Base-by-base conservation (phyloP, 2,888 invertebrate species). In the Girardia tigrina region DNA sequence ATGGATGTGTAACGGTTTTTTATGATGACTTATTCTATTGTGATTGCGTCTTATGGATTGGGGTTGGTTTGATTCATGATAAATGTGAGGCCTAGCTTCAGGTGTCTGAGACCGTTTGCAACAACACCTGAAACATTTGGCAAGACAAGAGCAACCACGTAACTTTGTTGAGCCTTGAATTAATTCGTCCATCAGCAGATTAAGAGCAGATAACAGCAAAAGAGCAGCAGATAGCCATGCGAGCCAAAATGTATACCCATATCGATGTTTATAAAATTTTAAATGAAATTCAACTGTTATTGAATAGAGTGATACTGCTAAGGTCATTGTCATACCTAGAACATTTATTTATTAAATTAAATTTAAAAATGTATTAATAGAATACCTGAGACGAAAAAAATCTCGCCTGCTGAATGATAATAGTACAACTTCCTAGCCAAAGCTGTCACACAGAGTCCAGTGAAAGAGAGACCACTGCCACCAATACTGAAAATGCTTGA, bases 341-440 rank as follows among this genome's bases (percentile, higher is more conserved):
- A n/a, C n/a, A 56, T 20, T 12, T 36, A 36, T 36, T 12, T 12
- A 36, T 36, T 36, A 36, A 36, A 12, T 36, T 16, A 36, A 36
- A 36, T 12, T 36, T 12, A 36, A 36, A n/a, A n/a, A 36, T 12
- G 16, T 36, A 12, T 36, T 12, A 4, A 56, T 20, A 56, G 2
- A 4, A 56, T 20, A 83, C 83, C 83, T 80, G 82, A 83, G 29
- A 83, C 81, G 75, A 84, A 80, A 79, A 82, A 83, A 28, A 84
- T 83, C 79, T 84, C 83, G 27, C 83, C 83, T 16, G 84, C 82
- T 1, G 83, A 83, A 78, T 84, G 84, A 79, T 81, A 84, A 80
- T 83, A 84, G 79, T 84, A 83, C 42, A 84, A 82, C 79, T 83
- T 84, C 79, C 80, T 81, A 71, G 82, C 81, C 28, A 83, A 79